Conservation (phyloP, 2,797 vertebrate genomes). For the Muscicapa striata region DNA sequence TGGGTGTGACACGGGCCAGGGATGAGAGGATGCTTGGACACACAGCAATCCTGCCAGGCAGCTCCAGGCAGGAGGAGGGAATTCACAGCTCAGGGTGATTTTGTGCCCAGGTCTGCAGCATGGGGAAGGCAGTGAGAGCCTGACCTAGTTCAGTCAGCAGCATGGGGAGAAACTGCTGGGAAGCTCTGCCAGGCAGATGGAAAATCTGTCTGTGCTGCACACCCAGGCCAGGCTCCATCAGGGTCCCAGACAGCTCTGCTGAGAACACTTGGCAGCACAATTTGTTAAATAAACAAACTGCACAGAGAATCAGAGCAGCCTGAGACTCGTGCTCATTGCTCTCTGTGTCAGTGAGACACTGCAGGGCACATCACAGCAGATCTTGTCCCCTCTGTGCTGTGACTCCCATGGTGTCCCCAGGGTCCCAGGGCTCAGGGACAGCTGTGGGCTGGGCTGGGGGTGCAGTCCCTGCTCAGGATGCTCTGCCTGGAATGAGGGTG, state of each 20-base stretch:
- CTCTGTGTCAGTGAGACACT: neutral
- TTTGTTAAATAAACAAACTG: conserved; percentile 16
- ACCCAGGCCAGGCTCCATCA: accelerated
- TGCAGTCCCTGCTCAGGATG: neutral
- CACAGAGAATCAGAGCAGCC: neutral
- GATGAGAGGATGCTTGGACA: neutral
- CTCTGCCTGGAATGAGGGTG: neutral
- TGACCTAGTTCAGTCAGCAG: neutral
- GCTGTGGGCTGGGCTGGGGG: neutral
- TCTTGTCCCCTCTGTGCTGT: accelerated
- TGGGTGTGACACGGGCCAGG: accelerated
- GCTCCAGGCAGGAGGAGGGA: neutral
- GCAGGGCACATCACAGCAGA: neutral
- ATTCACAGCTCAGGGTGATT: neutral
- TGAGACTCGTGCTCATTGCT: neutral
- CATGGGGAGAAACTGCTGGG: neutral
- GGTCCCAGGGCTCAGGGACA: neutral
- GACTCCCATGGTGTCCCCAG: accelerated
- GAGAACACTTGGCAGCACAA: conserved; percentile 20
- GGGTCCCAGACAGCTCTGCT: conserved; percentile 1
- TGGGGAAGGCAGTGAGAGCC: neutral
- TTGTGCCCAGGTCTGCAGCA: neutral
- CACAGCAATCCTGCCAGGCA: neutral
- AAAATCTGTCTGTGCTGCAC: neutral
- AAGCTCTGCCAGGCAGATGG: conserved; percentile 12